phyloP scores from a whole-genome alignment of 2,888 invertebrate genomes.

The Panopea generosa region DNA sequence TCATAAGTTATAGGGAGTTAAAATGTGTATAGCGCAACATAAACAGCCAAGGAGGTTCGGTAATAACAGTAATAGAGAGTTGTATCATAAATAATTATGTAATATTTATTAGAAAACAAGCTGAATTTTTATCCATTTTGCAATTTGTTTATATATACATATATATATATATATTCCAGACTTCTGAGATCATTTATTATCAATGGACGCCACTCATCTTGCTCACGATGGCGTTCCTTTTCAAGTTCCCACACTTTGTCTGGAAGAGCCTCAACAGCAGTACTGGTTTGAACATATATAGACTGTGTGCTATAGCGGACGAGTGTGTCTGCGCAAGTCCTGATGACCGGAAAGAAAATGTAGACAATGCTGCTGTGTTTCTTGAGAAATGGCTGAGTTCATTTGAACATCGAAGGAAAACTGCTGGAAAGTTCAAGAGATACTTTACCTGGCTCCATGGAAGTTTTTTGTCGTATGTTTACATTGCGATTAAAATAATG shows the following conservation, averaged over 20 bases:
- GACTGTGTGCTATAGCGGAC: slow-evolving; percentile 72
- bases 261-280: slow-evolving; percentile 79
- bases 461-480: slow-evolving; percentile 66
- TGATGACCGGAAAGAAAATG: slow-evolving; percentile 76
- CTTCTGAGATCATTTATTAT: slow-evolving; percentile 79
- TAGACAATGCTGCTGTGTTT: slow-evolving; percentile 75
- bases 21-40: too few species aligned
- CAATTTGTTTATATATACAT: too few species aligned
- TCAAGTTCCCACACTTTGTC: slow-evolving; percentile 79
- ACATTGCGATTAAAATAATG: slow-evolving; percentile 64
- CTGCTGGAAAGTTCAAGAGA: slow-evolving; percentile 65
- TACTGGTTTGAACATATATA: slow-evolving; percentile 77
- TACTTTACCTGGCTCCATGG: slow-evolving; percentile 77
- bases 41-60: too few species aligned
- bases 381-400: slow-evolving; percentile 76
- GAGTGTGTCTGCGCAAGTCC: slow-evolving; percentile 77
- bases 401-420: too few species aligned
- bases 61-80: too few species aligned
- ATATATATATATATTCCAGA: too few species aligned
- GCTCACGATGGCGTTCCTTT: slow-evolving; percentile 78
- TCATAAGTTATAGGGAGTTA: too few species aligned
- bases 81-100: too few species aligned
- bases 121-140: too few species aligned
- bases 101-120: too few species aligned
- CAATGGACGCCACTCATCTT: slow-evolving; percentile 81